These are phyloP conservation scores for Calliphora vicina DNA, from an alignment of 1,140 invertebrate genomes.

Conservation along the genomic window DNA sequence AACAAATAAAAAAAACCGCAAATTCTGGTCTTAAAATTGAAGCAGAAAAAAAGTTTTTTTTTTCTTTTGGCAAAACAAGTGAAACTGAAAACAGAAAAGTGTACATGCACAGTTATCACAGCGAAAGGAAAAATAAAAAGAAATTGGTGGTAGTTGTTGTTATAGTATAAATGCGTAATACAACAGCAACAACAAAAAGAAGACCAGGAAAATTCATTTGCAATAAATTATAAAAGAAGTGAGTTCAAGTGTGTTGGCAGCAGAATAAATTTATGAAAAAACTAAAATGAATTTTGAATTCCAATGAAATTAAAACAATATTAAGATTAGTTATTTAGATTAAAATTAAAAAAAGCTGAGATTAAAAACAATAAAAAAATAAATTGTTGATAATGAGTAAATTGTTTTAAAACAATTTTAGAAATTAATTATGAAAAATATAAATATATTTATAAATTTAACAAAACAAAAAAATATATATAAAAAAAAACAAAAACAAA, in stretches of 20 bases:
- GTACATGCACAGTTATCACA: background rate
- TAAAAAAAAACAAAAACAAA: background rate
- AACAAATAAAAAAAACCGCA: background rate
- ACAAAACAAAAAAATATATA: background rate
- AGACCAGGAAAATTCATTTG: background rate
- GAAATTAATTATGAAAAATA: background rate
- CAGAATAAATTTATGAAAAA: background rate
- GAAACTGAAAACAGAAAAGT: background rate
- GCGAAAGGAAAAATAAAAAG: background rate
- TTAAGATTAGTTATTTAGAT: background rate
- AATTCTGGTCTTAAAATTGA: background rate
- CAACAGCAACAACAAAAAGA: background rate
- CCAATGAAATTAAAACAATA: background rate
- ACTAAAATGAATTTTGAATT: background rate
- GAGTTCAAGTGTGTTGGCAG: background rate
- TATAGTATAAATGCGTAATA: background rate
- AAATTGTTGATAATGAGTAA: background rate
- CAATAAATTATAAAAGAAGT: background rate
- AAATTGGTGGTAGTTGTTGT: too few relatives aligned
- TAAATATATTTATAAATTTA: background rate
- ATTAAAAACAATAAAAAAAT: background rate
- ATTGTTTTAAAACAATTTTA: background rate
- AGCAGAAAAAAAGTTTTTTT: background rate
- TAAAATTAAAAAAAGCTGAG: background rate
- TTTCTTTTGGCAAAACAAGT: background rate